Base-by-base conservation (phyloP, 1,140 invertebrate species). In the Eupristina koningsbergeri region DNA sequence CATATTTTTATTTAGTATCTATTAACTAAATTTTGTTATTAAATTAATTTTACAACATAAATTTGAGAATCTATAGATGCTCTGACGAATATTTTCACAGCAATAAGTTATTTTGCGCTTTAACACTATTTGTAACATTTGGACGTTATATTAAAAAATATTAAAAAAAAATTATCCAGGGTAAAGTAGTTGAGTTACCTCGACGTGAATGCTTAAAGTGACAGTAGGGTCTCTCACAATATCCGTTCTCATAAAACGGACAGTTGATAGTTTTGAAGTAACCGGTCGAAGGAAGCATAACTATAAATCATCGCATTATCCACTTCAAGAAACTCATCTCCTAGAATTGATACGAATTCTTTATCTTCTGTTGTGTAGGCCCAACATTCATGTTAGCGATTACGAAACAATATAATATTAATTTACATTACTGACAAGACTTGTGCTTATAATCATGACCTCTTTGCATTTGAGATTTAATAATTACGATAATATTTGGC, bases 191-290 rank as follows among this genome's bases (percentile, higher is more conserved):
- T 77, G 74, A 85, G 78, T 92, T 90, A 94, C 94, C 95, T 94
- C 94, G 95, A 88, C 94, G 95, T 87, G 94, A 92, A 92, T 98
- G 97, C 89, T 96, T 95, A 90, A 96, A 98, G 92, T 97, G 97
- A 92, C 97, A 98, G 91, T 97, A 97, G 31, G 97, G 96, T 88
- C 97, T 94, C 86, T 96, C 95, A 92, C 97, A 98, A 74, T 94
- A 91, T 61, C 95, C 95, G 90, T 93, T 95, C 86, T 96, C 94
- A 89, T 94, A 97, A 93, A 96, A 98, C 47, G 97, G 97, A 91
- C 97, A 98, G 86, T 94, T 94, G 76, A 97, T 94, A 84, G 94
- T 94, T 92, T 96, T 96, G 89, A 98, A 98, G 89, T 96, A 96
- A 85, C 97, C 97, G 86, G 95, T 96, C 74, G 96, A 96, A 47